Base-by-base conservation (phyloP, 92 coral and sea anemone species). In the Siderastrea siderea region DNA sequence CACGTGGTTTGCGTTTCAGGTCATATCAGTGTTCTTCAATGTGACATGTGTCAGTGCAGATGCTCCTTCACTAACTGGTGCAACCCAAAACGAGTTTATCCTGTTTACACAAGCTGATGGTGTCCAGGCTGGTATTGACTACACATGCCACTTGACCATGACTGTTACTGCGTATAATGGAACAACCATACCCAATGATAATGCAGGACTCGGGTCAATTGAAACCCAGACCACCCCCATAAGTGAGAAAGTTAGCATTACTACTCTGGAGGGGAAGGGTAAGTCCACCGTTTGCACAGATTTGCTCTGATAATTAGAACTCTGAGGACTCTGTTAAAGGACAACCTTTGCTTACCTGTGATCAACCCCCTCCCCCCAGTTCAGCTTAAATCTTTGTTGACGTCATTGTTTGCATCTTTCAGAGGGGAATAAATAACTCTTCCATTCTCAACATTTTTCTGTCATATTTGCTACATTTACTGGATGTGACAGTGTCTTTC, bases 181-280 rank as follows among this genome's bases (percentile, higher is more conserved):
- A 1, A 96, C 96, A 10, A 82, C 69, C 47, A 57, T 83, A 77
- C 81, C 76, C 11, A 72, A 84, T 11, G 74, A 43, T 44, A 83
- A 86, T 47, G 75, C 89, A 38, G 93, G 84, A 44, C 83, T 71
- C 43, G 89, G 90, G 7, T 78, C 51, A 47, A 84, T 90, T 45
- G 81, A 91, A 54, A 88, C 95, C 19, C 91, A 96, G 67, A 93
- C 96, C 65, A 91, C 96, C 69, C 95, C 98, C 50, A 90, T 90
- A 59, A 95, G 98, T 80, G 98, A 95, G 60, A 92, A 96, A 79
- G 96, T 64, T 65, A 88, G 91, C 6, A 86, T 93, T 75, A 96
- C 99, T 61, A 96, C 99, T 5, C 88, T 95, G 62, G 99, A 96
- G 90, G 96, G 97, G 47, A 96, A 80, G 86, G 99, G 99, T 96